phyloP scores from a whole-genome alignment of 1,140 invertebrate species.

The Ylistrum balloti region DNA sequence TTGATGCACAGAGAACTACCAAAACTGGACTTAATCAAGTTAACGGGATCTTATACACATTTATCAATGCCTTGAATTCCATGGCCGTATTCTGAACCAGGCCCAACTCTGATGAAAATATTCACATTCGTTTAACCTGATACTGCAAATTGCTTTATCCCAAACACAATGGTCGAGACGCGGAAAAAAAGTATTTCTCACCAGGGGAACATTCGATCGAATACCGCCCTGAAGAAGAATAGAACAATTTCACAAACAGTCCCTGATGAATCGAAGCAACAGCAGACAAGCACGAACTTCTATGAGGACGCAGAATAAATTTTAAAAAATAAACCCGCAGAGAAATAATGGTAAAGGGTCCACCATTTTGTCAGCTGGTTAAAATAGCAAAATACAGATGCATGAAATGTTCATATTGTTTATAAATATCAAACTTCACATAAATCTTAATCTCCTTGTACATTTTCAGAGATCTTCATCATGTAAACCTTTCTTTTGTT shows the following conservation, averaged over 20 bases:
- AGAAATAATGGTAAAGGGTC: too few species aligned
- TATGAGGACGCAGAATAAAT: too few species aligned
- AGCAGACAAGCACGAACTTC: too few species aligned
- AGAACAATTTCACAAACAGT: neutral
- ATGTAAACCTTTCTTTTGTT: too few species aligned
- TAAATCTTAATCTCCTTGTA: too few species aligned
- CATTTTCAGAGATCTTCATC: too few species aligned
- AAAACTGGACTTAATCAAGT: conserved; percentile 20
- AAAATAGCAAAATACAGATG: too few species aligned
- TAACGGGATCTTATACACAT: neutral
- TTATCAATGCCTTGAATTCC: conserved; percentile 33
- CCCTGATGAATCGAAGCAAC: neutral
- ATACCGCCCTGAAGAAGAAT: too few species aligned
- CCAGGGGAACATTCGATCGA: neutral
- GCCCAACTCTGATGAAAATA: neutral
- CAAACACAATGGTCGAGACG: neutral
- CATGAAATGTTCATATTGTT: too few species aligned
- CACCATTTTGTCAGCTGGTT: too few species aligned
- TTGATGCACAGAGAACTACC: neutral
- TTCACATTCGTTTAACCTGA: neutral
- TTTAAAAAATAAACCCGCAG: too few species aligned
- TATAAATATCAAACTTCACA: too few species aligned
- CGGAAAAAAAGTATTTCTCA: neutral
- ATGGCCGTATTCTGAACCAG: conserved; percentile 30
- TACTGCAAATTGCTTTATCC: neutral